Evolutionary conservation across 2,113 vertebrate genomes (phyloP), one percentile per base, ranked within the genome.

Genomic region (Mustelus asterias): DNA sequence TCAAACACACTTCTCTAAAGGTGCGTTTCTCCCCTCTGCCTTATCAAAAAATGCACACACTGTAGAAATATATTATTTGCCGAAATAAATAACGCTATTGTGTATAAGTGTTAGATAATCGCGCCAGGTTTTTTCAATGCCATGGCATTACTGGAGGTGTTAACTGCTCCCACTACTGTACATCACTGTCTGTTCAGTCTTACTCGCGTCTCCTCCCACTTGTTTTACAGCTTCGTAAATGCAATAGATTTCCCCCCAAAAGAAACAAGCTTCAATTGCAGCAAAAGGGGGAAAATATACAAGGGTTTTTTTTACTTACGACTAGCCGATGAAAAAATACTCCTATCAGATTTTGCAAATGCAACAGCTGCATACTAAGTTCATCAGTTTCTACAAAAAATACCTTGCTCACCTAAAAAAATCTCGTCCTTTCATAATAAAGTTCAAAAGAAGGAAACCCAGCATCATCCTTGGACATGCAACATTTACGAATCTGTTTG

Each of bases 161-260:
- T 72, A 95, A 95, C 94, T 72, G 94, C 94, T 95, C 67, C 94
- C 69, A 95, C 69, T 70, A 33, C 94, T 95, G 41, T 29, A 54
- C 94, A 44, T 95, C 29, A 70, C 69, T 76, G 67, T 69, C 37
- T 44, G 13, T 70, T 95, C 65, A 72, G 41, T 76, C 26, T 72
- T 76, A 70, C 94, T 95, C 44, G 18, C 94, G 9, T 76, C 37
- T 41, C 92, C 65, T 69, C 93, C 93, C 65, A 94, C 65, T 94
- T 67, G 70, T 70, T 94, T 94, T 69, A 70, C 24, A 72, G 67
- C 69, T 76, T 95, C 4, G 24, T 22, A 54, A 44, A 70, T 70
- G 67, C 24, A 60, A 54, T 54, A 16, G 11, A 72, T 48, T 33
- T 48, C 18, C 26, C 3, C 18, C 9, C 10, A 76, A 9, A 33